phyloP scores from a whole-genome alignment of 2,113 vertebrate species.

The Channa argus region DNA sequence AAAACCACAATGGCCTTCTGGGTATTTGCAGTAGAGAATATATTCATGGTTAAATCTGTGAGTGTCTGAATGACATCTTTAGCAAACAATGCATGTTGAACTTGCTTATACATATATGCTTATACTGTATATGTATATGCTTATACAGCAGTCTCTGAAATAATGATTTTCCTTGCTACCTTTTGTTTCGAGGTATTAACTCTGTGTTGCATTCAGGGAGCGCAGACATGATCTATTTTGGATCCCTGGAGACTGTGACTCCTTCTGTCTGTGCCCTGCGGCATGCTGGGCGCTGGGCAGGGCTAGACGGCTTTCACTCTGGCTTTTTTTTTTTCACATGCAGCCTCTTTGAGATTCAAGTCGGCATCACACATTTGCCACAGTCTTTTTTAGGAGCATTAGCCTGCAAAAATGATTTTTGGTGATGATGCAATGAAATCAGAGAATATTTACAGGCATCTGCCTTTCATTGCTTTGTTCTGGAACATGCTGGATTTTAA shows the following conservation, averaged over 20 bases:
- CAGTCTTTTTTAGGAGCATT: background rate
- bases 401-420: too few species aligned
- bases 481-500: too few species aligned
- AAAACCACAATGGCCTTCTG: background rate
- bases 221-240: slow-evolving; percentile 60
- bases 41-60: background rate
- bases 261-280: slow-evolving; percentile 65
- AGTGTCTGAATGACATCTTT: too few species aligned
- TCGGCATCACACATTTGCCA: slow-evolving; percentile 41
- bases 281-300: slow-evolving; percentile 62
- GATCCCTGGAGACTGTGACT: slow-evolving; percentile 45
- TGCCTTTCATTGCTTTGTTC: too few species aligned
- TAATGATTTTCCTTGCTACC: background rate
- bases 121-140: too few species aligned
- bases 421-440: too few species aligned
- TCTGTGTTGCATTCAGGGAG: slow-evolving; percentile 20
- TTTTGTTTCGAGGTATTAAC: slow-evolving; percentile 16
- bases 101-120: too few species aligned
- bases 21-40: background rate
- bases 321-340: slow-evolving; percentile 11
- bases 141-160: background rate
- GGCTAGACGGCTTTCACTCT: slow-evolving; percentile 21
- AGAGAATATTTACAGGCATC: too few species aligned
- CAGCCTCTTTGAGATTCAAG: slow-evolving; percentile 14
- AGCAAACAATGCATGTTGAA: too few species aligned